phyloP scores from a whole-genome alignment of 2,113 vertebrate species.

The Tupaia tana region DNA sequence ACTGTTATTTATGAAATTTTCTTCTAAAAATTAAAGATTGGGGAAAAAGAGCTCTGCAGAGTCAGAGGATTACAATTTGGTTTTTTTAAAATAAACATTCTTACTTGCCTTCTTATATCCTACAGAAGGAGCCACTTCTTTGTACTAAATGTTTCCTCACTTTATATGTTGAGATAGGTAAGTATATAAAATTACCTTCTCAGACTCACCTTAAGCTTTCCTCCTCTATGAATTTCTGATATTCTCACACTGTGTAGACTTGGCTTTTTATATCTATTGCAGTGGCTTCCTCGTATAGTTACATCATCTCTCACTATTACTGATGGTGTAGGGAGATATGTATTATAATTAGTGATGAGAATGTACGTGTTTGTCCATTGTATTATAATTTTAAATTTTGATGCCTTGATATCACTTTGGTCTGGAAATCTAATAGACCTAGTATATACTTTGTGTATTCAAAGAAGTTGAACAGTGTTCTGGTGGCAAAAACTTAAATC shows the following conservation, averaged over 20 bases:
- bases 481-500: neutral
- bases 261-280: neutral
- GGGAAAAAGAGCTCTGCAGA: neutral
- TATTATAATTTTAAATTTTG: constrained; percentile 2
- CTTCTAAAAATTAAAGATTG: neutral
- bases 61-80: neutral
- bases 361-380: neutral
- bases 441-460: neutral
- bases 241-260: neutral
- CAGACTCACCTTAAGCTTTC: neutral
- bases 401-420: neutral
- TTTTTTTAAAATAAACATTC: neutral
- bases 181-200: constrained; percentile 17
- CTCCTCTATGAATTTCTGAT: neutral
- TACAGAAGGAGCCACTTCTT: neutral
- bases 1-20: constrained; percentile 42
- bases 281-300: neutral
- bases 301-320: neutral
- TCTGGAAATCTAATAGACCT: neutral
- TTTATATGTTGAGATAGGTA: neutral
- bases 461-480: neutral
- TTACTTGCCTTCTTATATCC: neutral
- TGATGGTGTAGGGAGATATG: neutral
- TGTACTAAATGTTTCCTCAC: neutral
- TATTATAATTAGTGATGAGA: neutral